phyloP scores from a whole-genome alignment of 2,113 vertebrate genomes.

The Melanostigma gelatinosum region DNA sequence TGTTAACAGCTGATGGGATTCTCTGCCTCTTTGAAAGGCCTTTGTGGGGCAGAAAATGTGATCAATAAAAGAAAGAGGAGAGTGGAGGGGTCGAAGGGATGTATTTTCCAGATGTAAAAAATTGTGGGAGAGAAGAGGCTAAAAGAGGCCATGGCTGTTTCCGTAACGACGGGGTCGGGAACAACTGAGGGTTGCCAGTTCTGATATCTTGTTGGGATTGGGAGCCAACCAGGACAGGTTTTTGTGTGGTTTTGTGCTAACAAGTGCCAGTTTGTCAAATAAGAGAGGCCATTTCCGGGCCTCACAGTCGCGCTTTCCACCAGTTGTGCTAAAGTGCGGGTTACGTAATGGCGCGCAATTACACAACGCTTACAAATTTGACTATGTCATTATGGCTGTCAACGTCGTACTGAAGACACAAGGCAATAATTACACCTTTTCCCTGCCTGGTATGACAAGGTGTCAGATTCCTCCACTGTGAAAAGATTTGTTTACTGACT shows the following conservation, averaged over 20 bases:
- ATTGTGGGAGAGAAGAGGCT: slow-evolving; percentile 26
- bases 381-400: slow-evolving; percentile 36
- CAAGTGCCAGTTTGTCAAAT: slow-evolving; percentile 26
- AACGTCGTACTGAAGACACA: not conserved
- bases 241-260: slow-evolving; percentile 17
- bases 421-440: slow-evolving; percentile 37
- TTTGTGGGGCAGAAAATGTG: slow-evolving; percentile 55
- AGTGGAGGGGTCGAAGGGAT: slow-evolving; percentile 27
- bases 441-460: slow-evolving; percentile 36
- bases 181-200: slow-evolving; percentile 25
- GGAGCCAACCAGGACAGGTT: slow-evolving; percentile 13
- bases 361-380: slow-evolving; percentile 17
- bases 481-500: slow-evolving; percentile 35
- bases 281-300: slow-evolving; percentile 11
- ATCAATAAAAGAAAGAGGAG: slow-evolving; percentile 45
- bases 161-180: slow-evolving; percentile 44
- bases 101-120: slow-evolving; percentile 18
- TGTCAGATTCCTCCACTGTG: slow-evolving; percentile 11
- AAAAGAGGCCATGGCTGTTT: slow-evolving; percentile 40
- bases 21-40: slow-evolving; percentile 39
- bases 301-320: not conserved
- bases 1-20: slow-evolving; percentile 58
- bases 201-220: slow-evolving; percentile 21
- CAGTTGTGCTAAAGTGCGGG: slow-evolving; percentile 15
- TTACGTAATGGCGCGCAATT: slow-evolving; percentile 28